Evolutionary conservation across 1,140 invertebrate genomes (phyloP).

Genomic region (Drosophila suzukii): DNA sequence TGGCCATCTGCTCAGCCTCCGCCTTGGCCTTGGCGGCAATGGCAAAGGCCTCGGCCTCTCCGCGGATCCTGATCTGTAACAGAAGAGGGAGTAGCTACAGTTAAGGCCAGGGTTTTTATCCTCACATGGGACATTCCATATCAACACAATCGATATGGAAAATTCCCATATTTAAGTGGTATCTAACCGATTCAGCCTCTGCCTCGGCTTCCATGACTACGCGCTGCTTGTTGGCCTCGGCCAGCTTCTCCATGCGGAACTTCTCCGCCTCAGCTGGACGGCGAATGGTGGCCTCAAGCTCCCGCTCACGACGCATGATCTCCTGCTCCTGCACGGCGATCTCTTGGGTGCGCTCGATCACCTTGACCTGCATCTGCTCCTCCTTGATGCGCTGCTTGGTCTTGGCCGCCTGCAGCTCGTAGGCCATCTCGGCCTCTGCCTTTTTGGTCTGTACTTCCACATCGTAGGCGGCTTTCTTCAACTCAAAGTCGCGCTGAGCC

Average conservation of each 20-base stretch:
- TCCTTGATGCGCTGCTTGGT: conserved; percentile 98
- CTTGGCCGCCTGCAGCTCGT: conserved; percentile 97
- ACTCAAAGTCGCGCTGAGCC: conserved; percentile 97
- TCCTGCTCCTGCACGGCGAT: conserved; percentile 96
- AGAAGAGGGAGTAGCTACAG: not conserved
- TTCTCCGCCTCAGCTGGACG: conserved; percentile 98
- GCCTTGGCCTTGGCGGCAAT: conserved; percentile 97
- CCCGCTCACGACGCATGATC: conserved; percentile 92
- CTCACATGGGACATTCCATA: too few species aligned
- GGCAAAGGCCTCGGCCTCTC: conserved; percentile 96
- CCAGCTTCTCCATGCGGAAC: conserved; percentile 95
- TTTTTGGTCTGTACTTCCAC: conserved; percentile 97
- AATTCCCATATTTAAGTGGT: too few species aligned
- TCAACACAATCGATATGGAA: too few species aligned
- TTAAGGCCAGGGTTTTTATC: conserved; percentile 86
- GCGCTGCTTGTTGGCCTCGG: conserved; percentile 94
- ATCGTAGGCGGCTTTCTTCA: conserved; percentile 98
- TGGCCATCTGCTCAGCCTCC: conserved; percentile 97
- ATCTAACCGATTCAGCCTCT: conserved; percentile 91
- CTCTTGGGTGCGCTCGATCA: conserved; percentile 96
- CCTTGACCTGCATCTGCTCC: conserved; percentile 98
- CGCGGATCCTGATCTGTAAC: conserved; percentile 86
- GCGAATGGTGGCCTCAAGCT: conserved; percentile 95
- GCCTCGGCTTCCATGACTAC: conserved; percentile 97
- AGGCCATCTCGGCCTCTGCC: conserved; percentile 97